Conservation (phyloP, 1,140 invertebrate genomes). For the Calliphora vicina region DNA sequence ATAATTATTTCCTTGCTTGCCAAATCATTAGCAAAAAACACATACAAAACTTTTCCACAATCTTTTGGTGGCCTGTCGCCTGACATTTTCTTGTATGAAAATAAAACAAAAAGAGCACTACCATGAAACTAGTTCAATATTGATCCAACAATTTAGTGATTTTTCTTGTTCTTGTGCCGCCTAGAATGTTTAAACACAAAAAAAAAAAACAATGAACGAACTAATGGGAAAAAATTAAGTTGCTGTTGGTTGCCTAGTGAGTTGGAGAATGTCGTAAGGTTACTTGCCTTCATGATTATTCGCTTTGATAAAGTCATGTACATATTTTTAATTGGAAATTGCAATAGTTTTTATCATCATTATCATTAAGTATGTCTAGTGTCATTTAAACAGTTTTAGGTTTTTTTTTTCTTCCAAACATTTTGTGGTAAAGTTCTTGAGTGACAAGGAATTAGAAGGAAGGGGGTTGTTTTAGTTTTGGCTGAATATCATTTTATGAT, state of each 20-base stretch:
- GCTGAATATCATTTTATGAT: no score
- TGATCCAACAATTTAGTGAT: neutral
- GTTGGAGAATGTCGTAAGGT: no score
- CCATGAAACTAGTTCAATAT: conserved; percentile 8
- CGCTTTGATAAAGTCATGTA: neutral
- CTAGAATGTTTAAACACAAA: neutral
- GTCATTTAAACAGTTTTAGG: neutral
- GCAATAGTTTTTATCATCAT: neutral
- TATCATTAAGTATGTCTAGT: neutral
- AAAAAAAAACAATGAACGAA: neutral
- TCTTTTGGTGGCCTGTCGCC: neutral
- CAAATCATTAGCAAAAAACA: neutral
- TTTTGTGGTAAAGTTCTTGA: neutral
- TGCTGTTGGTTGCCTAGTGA: conserved; percentile 3
- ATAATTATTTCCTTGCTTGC: neutral
- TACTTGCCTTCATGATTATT: neutral
- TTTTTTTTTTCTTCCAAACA: no score
- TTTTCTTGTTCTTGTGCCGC: neutral
- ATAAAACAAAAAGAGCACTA: neutral
- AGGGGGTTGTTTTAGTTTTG: no score
- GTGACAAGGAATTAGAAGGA: no score
- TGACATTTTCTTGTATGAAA: neutral
- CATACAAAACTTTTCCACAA: neutral
- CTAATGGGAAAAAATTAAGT: neutral
- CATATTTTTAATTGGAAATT: neutral